A percentile compares a stretch with the other conserved stretches of the same genome.
Evolutionary conservation across 2,888 invertebrate species (phyloP).

Genomic region (Napeogenes sylphis): DNA sequence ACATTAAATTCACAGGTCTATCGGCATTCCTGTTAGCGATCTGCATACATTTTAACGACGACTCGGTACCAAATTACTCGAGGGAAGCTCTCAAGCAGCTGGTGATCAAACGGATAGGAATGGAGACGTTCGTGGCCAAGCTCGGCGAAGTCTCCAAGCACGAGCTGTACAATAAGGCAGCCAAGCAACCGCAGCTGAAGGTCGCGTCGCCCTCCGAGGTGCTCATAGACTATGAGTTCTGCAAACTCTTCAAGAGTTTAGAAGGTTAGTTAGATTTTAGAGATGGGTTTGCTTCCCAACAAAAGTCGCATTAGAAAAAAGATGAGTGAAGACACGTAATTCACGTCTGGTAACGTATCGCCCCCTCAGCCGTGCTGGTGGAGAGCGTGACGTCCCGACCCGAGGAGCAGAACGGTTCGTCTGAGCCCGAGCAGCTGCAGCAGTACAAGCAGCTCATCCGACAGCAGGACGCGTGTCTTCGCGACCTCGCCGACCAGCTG

Average conservation of each 20-base stretch:
- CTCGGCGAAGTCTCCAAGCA: conserved; percentile 91
- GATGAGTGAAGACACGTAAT: no score
- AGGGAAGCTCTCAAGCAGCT: conserved; percentile 84
- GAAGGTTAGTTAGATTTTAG: conserved; percentile 75
- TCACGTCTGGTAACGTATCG: neutral
- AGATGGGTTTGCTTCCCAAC: neutral
- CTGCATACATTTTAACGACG: conserved; percentile 93
- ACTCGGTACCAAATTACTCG: conserved; percentile 85
- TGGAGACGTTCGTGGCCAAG: conserved; percentile 91
- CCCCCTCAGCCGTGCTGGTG: conserved; percentile 48
- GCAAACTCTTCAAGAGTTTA: conserved; percentile 89
- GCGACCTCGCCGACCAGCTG: conserved; percentile 68
- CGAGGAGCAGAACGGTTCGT: conserved; percentile 51
- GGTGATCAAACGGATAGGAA: conserved; percentile 89
- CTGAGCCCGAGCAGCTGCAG: conserved; percentile 63
- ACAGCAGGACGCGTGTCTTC: conserved; percentile 87
- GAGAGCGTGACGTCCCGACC: conserved; percentile 44
- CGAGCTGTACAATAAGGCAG: conserved; percentile 93
- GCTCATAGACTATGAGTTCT: conserved; percentile 96
- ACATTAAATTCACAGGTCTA: conserved; percentile 52
- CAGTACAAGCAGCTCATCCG: conserved; percentile 95
- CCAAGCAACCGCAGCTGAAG: conserved; percentile 94
- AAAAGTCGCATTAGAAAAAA: neutral
- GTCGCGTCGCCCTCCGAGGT: conserved; percentile 87
- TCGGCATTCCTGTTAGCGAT: conserved; percentile 95